Conservation (phyloP, 2,797 vertebrate species). For the Gouania willdenowi region DNA sequence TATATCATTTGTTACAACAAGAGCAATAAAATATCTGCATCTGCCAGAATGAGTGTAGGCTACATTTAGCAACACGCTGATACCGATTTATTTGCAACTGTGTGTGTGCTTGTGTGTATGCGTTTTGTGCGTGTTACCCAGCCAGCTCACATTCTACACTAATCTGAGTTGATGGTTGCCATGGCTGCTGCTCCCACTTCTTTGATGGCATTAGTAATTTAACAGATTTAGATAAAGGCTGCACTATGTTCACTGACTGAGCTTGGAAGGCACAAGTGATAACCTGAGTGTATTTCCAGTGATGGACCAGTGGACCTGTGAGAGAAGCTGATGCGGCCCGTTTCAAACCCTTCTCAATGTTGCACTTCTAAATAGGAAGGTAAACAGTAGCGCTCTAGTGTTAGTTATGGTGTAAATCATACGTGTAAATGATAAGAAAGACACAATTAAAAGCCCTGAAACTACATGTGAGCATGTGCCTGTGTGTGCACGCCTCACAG, state of each 20-base stretch:
- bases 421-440: too few species aligned
- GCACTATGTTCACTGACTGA: slow-evolving; percentile 30
- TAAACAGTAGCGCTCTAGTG: too few species aligned
- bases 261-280: too few species aligned
- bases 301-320: too few species aligned
- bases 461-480: too few species aligned
- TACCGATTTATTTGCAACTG: slow-evolving; percentile 60
- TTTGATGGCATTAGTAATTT: slow-evolving; percentile 59
- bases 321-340: too few species aligned
- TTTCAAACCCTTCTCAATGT: too few species aligned
- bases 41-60: slow-evolving; percentile 20
- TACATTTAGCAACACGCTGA: slow-evolving; percentile 28
- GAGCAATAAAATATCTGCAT: slow-evolving; percentile 55
- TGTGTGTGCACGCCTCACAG: too few species aligned
- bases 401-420: too few species aligned
- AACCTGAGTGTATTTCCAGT: too few species aligned
- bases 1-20: slow-evolving; percentile 35
- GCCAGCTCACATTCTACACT: slow-evolving; percentile 60
- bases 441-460: too few species aligned
- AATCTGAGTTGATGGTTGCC: slow-evolving; percentile 69
- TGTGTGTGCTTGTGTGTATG: not conserved
- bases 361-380: too few species aligned
- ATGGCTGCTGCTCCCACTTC: slow-evolving; percentile 67
- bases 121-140: slow-evolving; percentile 18
- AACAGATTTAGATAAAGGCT: slow-evolving; percentile 47